Conservation (phyloP, 2,888 invertebrate species). For the Tethea ocularis region DNA sequence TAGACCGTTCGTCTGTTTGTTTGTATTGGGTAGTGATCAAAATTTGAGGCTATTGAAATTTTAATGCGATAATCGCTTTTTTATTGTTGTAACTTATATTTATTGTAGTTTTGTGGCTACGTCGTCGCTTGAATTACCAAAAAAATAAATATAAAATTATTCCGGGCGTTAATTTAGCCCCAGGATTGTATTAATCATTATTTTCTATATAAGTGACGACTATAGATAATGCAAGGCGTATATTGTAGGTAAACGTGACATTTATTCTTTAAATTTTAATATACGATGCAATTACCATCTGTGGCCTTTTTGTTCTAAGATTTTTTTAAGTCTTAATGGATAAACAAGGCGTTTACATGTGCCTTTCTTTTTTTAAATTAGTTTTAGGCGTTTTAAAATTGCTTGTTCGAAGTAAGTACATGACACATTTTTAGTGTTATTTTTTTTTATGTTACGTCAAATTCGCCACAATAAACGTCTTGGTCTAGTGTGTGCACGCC, state of each 20-base stretch:
- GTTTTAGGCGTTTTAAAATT: background rate
- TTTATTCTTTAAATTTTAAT: background rate
- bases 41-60: constrained; percentile 39
- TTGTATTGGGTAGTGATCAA: constrained; percentile 33
- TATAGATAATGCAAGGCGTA: background rate
- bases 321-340: background rate
- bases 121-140: background rate
- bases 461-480: background rate
- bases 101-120: constrained; percentile 11
- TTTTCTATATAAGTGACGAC: background rate
- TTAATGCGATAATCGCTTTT: constrained; percentile 27
- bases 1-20: no score
- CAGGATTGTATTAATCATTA: background rate
- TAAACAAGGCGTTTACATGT: background rate
- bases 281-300: background rate
- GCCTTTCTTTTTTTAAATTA: constrained; percentile 3
- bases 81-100: constrained; percentile 31
- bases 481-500: background rate
- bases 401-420: background rate
- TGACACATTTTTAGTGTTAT: background rate
- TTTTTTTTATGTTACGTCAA: background rate
- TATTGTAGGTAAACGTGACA: background rate
- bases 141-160: background rate
- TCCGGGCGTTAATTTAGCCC: background rate
- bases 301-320: background rate